These are phyloP conservation scores for Catostylus mosaicus DNA, from an alignment of 30 jellyfish, hydroid and myxozoan species.

Conservation along the genomic window DNA sequence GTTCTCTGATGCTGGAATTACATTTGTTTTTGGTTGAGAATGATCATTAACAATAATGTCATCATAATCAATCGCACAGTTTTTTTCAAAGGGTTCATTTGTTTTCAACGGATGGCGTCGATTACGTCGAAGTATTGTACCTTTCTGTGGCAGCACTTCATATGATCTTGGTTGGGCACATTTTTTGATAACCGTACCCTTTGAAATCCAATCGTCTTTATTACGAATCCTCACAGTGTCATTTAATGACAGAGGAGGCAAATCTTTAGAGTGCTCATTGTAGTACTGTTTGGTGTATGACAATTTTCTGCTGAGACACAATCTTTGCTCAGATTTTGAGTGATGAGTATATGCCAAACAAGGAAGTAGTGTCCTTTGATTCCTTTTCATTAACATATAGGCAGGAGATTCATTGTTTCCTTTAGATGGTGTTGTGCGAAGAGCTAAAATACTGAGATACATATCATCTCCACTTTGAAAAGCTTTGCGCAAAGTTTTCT, in stretches of 20 bases:
- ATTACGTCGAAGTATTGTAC: conserved; percentile 23
- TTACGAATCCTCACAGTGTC: conserved; percentile 8
- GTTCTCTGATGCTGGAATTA: neutral
- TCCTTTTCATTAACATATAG: neutral
- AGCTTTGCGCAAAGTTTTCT: conserved; percentile 42
- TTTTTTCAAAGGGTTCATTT: neutral
- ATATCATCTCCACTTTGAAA: conserved; percentile 41
- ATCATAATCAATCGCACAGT: neutral
- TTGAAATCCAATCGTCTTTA: conserved; percentile 6
- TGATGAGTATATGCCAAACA: neutral
- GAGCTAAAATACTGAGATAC: conserved; percentile 20
- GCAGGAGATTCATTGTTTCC: conserved; percentile 25
- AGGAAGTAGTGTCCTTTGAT: conserved; percentile 47
- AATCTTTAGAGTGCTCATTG: no score
- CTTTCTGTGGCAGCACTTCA: neutral
- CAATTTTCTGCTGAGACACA: neutral
- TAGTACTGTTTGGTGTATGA: neutral
- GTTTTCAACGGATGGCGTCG: conserved; percentile 33
- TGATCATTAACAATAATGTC: neutral
- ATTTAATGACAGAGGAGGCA: no score
- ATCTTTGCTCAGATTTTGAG: neutral
- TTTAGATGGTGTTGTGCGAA: conserved; percentile 36
- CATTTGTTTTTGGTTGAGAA: neutral
- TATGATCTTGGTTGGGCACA: conserved; percentile 23
- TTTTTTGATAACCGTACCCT: conserved; percentile 10